These are phyloP conservation scores for Dysdera silvatica DNA, from an alignment of 1,140 invertebrate species.

Conservation along the genomic window DNA sequence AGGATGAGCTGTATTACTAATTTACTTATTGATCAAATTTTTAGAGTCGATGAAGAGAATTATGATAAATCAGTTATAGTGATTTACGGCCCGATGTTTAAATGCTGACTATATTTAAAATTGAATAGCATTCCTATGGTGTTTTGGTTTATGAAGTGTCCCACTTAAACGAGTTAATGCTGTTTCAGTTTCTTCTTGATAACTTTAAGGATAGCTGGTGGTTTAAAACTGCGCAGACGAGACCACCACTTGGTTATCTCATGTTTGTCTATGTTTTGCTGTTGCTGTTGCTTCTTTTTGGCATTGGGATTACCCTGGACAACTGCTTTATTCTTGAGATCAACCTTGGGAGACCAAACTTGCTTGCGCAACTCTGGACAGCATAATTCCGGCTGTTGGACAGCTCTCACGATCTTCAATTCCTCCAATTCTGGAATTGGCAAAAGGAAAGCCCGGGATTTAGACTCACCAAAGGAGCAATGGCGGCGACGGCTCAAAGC, in stretches of 20 bases:
- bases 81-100: too few species aligned
- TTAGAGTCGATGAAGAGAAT: too few species aligned
- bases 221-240: slow-evolving; percentile 6
- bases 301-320: slow-evolving; percentile 3
- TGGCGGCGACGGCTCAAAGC: neutral
- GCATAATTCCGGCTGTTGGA: slow-evolving; percentile 15
- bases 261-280: neutral
- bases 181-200: slow-evolving; percentile 19
- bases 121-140: too few species aligned
- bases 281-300: neutral
- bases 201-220: slow-evolving; percentile 20
- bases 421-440: slow-evolving; percentile 24
- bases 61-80: too few species aligned
- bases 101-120: too few species aligned
- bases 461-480: neutral
- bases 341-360: slow-evolving; percentile 9
- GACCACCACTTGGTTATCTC: slow-evolving; percentile 16
- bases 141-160: too few species aligned
- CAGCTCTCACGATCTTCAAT: slow-evolving; percentile 15
- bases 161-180: too few species aligned
- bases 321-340: neutral
- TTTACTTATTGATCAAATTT: too few species aligned
- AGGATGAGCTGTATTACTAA: too few species aligned
- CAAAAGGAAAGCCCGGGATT: neutral
- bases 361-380: too few species aligned